These are phyloP conservation scores for Heterohyrax brucei DNA, from an alignment of 2,797 vertebrate species.

Conservation along the genomic window DNA sequence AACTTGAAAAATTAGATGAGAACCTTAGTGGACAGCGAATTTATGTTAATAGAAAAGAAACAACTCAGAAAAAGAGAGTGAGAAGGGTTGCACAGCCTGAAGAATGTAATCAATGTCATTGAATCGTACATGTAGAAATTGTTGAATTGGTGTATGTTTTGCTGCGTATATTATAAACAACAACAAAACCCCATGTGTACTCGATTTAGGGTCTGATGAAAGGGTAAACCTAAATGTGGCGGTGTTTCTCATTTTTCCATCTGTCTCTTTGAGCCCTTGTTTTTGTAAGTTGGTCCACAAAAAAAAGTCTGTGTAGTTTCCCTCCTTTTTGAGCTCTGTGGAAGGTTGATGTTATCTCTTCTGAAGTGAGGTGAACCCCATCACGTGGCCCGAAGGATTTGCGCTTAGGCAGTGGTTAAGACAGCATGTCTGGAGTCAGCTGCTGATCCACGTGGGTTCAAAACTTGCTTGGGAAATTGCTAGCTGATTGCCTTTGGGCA, in stretches of 20 bases:
- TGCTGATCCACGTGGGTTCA: background rate
- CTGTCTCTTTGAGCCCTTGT: background rate
- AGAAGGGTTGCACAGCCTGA: no score
- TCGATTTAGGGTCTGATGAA: slow-evolving; percentile 34
- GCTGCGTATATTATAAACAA: no score
- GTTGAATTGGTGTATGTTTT: no score
- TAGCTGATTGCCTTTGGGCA: background rate
- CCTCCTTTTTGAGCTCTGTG: background rate
- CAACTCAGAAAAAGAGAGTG: no score
- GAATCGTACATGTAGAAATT: no score
- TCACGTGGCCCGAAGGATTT: background rate
- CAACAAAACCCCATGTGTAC: background rate
- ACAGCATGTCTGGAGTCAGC: background rate
- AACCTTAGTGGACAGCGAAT: no score
- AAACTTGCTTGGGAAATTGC: background rate
- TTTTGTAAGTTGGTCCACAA: background rate
- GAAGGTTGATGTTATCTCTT: background rate
- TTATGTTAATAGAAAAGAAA: no score
- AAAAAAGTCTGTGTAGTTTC: background rate
- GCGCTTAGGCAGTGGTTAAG: background rate
- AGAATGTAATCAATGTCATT: no score
- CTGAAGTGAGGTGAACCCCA: background rate
- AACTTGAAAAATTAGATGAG: no score
- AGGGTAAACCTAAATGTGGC: background rate
- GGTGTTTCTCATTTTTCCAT: background rate